Conservation (phyloP, 2,797 vertebrate species). For the Melanotaenia trifasciata region DNA sequence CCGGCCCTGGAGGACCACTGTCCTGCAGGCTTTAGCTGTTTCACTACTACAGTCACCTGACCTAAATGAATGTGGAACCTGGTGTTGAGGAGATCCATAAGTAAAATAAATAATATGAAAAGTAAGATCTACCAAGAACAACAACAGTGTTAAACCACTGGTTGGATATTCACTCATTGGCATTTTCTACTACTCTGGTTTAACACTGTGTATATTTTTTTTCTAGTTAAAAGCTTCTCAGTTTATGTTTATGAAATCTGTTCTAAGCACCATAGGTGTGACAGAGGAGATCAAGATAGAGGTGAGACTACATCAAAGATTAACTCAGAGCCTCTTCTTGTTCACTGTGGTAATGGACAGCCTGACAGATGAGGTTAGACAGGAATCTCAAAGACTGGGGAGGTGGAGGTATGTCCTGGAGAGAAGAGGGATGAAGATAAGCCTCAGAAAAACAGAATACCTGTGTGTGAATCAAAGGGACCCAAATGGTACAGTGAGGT, state of each 20-base stretch:
- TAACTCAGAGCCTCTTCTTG: background rate
- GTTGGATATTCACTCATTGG: background rate
- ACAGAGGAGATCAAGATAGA: background rate
- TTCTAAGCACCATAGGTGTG: background rate
- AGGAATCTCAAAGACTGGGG: background rate
- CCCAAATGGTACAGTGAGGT: background rate
- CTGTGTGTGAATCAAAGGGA: slow-evolving; percentile 1
- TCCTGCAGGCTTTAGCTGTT: background rate
- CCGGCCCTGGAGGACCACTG: background rate
- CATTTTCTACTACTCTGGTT: background rate
- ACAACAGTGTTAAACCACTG: background rate
- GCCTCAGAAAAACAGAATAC: background rate
- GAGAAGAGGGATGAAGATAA: background rate
- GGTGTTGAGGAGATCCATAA: background rate
- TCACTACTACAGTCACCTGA: background rate
- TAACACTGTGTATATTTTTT: background rate
- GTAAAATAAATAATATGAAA: background rate
- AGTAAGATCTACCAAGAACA: background rate
- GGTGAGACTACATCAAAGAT: background rate
- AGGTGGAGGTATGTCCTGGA: background rate
- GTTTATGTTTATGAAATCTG: background rate
- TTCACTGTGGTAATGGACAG: background rate
- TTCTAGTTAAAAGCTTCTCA: background rate
- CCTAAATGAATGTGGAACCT: background rate
- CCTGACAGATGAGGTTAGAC: background rate